Conservation (phyloP, 64 coral and sea anemone species). For the Acropora tenuis region DNA sequence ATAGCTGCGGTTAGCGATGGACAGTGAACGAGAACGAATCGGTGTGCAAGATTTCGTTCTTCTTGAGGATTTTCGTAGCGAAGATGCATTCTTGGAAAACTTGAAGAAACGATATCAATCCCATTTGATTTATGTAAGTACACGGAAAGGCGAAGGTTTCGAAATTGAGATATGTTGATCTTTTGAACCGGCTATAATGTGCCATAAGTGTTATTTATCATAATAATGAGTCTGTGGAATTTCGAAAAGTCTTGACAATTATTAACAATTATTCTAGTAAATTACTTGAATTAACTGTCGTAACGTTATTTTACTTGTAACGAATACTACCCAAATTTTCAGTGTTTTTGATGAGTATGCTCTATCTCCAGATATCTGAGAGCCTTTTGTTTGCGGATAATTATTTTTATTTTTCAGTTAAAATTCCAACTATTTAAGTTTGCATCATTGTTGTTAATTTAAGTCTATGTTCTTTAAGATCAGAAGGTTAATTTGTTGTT, state of each 20-base stretch:
- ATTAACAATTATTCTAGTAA: not conserved
- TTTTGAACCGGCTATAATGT: no score
- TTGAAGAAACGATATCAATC: conserved; percentile 93
- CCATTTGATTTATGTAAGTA: conserved; percentile 97
- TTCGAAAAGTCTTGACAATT: not conserved
- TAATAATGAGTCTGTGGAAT: not conserved
- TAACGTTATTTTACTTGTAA: no score
- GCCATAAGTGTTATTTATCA: no score
- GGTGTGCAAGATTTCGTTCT: conserved; percentile 99
- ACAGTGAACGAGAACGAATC: conserved; percentile 86
- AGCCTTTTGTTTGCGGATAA: no score
- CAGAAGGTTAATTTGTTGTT: not conserved
- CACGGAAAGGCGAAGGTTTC: not conserved
- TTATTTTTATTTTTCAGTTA: no score
- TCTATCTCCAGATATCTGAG: no score
- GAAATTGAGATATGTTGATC: not conserved
- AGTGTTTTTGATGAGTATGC: no score
- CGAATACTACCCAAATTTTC: no score
- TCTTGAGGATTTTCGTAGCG: conserved; percentile 93
- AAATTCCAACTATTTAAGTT: no score
- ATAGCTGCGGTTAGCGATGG: conserved; percentile 53
- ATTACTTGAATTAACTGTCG: no score
- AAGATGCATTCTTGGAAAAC: conserved; percentile 95
- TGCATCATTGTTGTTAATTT: no score
- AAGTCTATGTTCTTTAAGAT: no score